Conservation (phyloP, 2,888 invertebrate genomes). For the Chorisops tibialis region DNA sequence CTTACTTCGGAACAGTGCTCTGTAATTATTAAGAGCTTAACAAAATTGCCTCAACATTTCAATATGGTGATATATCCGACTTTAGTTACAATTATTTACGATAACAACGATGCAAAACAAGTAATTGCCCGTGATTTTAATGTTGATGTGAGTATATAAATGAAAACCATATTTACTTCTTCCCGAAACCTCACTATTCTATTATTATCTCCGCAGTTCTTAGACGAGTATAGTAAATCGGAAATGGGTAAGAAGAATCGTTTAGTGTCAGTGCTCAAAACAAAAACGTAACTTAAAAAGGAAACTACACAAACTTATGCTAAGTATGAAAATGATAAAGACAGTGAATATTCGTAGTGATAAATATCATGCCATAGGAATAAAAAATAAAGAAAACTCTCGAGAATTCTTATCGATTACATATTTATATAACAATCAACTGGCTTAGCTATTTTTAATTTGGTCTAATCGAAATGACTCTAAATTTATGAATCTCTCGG, state of each 20-base stretch:
- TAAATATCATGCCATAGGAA: conserved; percentile 23
- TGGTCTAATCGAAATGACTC: conserved; percentile 2
- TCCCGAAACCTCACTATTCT: background rate
- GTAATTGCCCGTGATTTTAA: conserved; percentile 49
- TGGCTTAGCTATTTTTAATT: background rate
- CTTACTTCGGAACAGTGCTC: conserved; percentile 49
- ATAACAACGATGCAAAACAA: conserved; percentile 48
- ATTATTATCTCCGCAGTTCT: conserved; percentile 38
- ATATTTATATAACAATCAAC: background rate
- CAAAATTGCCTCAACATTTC: conserved; percentile 48
- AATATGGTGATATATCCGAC: conserved; percentile 52
- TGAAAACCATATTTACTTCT: too few relatives aligned
- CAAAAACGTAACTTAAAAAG: conserved; percentile 10
- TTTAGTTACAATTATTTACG: conserved; percentile 48
- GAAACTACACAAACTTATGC: too few relatives aligned
- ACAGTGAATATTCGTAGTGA: conserved; percentile 18
- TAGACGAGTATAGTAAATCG: conserved; percentile 51
- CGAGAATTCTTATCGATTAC: too few relatives aligned
- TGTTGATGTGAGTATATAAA: conserved; percentile 44
- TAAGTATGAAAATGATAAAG: conserved; percentile 2
- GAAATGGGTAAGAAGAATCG: conserved; percentile 49
- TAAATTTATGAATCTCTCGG: conserved; percentile 5
- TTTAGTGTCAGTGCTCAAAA: conserved; percentile 44
- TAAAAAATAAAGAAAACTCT: background rate
- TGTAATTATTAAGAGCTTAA: conserved; percentile 49